These are phyloP conservation scores for Oreortyx pictus DNA, from an alignment of 2,797 vertebrate genomes.

Conservation along the genomic window DNA sequence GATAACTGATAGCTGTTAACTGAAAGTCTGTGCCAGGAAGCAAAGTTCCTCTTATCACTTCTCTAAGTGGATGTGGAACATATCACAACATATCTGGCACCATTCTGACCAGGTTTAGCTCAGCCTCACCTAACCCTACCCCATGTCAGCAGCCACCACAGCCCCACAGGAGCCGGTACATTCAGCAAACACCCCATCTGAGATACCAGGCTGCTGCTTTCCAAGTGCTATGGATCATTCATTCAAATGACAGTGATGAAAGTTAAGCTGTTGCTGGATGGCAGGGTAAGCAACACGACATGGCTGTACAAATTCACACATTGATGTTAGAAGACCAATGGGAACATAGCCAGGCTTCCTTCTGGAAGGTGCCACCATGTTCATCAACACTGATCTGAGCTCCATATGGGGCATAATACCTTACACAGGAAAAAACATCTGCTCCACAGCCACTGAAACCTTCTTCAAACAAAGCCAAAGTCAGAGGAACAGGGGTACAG, in stretches of 20 bases:
- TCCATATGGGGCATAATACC: neutral
- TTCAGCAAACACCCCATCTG: neutral
- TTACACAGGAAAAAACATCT: neutral
- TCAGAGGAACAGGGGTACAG: neutral
- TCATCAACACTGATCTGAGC: neutral
- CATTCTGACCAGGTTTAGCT: neutral
- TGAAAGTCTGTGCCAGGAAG: neutral
- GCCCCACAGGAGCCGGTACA: neutral
- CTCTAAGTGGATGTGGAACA: accelerated
- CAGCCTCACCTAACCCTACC: neutral
- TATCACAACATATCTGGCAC: neutral
- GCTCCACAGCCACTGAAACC: neutral
- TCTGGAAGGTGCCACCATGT: neutral
- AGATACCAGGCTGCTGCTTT: constrained; percentile 21
- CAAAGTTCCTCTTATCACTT: neutral
- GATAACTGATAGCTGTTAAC: neutral
- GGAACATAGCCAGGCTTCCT: neutral
- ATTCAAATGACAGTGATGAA: neutral
- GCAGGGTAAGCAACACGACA: neutral
- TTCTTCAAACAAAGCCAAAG: neutral
- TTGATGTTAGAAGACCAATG: neutral
- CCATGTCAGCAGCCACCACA: neutral
- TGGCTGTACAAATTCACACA: neutral
- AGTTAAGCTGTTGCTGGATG: neutral
- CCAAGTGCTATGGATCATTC: constrained; percentile 20